Percentiles rank a stretch among this genome's conserved stretches.
phyloP scores from a whole-genome alignment of 2,113 vertebrate genomes.

The Hemicordylus capensis region DNA sequence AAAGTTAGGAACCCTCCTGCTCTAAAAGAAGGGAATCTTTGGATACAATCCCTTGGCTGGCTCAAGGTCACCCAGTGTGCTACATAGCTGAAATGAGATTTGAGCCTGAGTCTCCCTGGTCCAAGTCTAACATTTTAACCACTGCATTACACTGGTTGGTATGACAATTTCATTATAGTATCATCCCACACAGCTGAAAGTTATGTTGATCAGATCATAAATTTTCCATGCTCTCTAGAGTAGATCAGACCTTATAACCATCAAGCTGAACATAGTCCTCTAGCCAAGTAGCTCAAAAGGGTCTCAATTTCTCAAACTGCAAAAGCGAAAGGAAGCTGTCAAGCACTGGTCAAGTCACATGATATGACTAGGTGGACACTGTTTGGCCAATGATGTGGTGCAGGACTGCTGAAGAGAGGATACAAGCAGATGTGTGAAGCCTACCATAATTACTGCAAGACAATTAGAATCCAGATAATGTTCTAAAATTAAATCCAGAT shows the following conservation, averaged over 20 bases:
- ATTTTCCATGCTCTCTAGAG: background rate
- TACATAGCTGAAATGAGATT: too few relatives aligned
- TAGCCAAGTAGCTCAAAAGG: too few relatives aligned
- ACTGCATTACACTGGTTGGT: background rate
- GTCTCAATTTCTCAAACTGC: background rate
- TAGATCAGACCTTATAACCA: background rate
- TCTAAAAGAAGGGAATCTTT: too few relatives aligned
- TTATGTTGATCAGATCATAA: background rate
- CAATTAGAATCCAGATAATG: background rate
- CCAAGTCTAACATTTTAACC: too few relatives aligned
- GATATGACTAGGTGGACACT: too few relatives aligned
- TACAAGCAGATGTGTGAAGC: background rate
- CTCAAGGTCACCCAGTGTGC: background rate
- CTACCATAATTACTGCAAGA: background rate
- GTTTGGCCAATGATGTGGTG: too few relatives aligned
- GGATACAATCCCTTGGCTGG: too few relatives aligned
- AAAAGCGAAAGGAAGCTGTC: background rate
- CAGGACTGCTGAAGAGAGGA: background rate
- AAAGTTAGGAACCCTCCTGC: too few relatives aligned
- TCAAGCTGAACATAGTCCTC: background rate
- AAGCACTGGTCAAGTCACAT: too few relatives aligned
- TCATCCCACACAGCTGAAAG: background rate
- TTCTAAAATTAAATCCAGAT: too few relatives aligned
- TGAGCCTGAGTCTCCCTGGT: too few relatives aligned
- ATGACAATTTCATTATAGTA: background rate